Conservation (phyloP, 2,888 invertebrate species). For the Pollenia angustigena region DNA sequence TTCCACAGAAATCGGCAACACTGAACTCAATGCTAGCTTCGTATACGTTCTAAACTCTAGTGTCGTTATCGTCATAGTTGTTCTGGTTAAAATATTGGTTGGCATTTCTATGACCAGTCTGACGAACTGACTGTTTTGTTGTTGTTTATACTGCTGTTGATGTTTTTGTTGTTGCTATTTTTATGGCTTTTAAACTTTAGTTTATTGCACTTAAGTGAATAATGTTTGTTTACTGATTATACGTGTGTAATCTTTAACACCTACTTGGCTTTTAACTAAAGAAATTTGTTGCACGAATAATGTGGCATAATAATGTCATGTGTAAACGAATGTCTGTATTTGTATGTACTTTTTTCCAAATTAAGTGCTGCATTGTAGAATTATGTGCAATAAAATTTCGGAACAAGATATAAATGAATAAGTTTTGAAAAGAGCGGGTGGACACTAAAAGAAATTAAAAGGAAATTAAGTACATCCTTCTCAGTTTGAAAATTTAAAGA, state of each 20-base stretch:
- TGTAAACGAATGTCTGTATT: background rate
- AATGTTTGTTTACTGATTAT: conserved; percentile 69
- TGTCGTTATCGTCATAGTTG: background rate
- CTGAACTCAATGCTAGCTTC: conserved; percentile 18
- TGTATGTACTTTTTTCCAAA: conserved; percentile 15
- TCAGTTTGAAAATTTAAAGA: too few species aligned
- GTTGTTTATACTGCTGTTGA: background rate
- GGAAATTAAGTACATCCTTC: background rate
- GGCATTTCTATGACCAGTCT: conserved; percentile 47
- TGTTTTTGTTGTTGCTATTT: conserved; percentile 14
- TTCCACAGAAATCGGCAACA: too few species aligned
- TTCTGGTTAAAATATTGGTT: conserved; percentile 27
- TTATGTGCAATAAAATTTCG: conserved; percentile 32
- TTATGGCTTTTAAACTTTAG: conserved; percentile 67
- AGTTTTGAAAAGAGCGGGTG: conserved; percentile 17
- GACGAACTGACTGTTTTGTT: conserved; percentile 22
- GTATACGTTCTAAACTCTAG: conserved; percentile 57
- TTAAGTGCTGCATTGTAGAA: conserved; percentile 39
- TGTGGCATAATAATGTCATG: conserved; percentile 39
- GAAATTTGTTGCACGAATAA: conserved; percentile 62
- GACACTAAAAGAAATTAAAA: conserved; percentile 32
- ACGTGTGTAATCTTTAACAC: conserved; percentile 70
- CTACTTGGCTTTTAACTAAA: conserved; percentile 70
- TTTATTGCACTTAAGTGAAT: conserved; percentile 67
- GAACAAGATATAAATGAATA: conserved; percentile 55